phyloP scores from a whole-genome alignment of 2,797 vertebrate species.

The Platyrinchus mystaceus region DNA sequence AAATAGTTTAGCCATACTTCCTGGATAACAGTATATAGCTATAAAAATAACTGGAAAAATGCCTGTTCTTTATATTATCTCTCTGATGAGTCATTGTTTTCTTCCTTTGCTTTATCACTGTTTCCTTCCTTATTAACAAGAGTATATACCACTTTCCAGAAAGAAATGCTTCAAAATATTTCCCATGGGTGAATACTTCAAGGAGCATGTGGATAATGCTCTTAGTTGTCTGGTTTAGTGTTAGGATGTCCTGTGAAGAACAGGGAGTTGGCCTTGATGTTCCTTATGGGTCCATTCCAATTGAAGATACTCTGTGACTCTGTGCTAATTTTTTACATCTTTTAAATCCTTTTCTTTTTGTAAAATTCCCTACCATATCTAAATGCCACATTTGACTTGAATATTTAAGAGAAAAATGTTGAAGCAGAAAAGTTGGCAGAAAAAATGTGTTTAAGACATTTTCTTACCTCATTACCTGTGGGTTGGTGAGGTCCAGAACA shows the following conservation, averaged over 20 bases:
- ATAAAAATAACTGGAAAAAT: background rate
- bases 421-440: background rate
- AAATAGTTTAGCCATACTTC: background rate
- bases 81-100: background rate
- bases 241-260: background rate
- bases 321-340: background rate
- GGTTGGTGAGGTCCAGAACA: background rate
- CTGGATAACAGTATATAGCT: background rate
- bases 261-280: background rate
- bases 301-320: background rate
- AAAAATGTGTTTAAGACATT: background rate
- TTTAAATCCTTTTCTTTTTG: background rate
- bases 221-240: background rate
- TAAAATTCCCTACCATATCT: background rate
- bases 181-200: background rate
- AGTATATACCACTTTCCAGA: background rate
- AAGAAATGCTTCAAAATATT: background rate
- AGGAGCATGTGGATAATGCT: fast-evolving
- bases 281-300: background rate
- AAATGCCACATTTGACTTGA: background rate
- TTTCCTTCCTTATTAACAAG: background rate
- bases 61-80: background rate
- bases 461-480: background rate
- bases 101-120: constrained; percentile 16
- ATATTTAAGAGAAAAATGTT: background rate